These are phyloP conservation scores for Thunnus maccoyii DNA, from an alignment of 2,113 vertebrate genomes.

Conservation along the genomic window DNA sequence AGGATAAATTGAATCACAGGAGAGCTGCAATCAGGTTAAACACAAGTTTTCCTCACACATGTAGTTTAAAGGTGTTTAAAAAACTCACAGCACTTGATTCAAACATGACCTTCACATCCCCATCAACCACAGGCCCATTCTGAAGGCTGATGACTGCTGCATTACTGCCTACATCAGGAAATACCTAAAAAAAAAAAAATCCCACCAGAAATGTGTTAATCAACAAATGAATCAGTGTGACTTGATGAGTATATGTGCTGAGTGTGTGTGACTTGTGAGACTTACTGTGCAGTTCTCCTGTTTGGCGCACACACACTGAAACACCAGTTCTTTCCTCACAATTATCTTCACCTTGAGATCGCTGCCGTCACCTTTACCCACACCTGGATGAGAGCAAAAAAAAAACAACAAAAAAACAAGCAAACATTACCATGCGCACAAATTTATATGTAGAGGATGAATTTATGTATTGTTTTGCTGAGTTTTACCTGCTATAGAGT, in stretches of 20 bases:
- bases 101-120: constrained; percentile 95
- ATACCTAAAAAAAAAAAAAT: constrained; percentile 81
- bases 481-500: constrained; percentile 90
- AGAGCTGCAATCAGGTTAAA: neutral
- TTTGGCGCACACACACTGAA: constrained; percentile 87
- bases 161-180: constrained; percentile 89
- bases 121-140: constrained; percentile 87
- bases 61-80: neutral
- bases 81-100: constrained; percentile 90
- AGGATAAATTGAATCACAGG: neutral
- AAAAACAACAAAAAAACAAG: neutral
- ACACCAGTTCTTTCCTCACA: constrained; percentile 84
- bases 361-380: constrained; percentile 91
- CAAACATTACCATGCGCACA: neutral
- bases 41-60: neutral
- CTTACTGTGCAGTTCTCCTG: constrained; percentile 90
- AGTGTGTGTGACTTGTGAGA: neutral
- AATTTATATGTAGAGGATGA: neutral
- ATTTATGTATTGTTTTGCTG: neutral
- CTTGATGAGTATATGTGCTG: neutral
- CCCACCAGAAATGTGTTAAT: neutral
- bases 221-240: neutral
- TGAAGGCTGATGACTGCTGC: constrained; percentile 87
- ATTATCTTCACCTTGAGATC: constrained; percentile 91
- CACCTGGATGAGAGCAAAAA: constrained; percentile 79